Percentiles rank a stretch among this genome's conserved stretches.
phyloP scores from a whole-genome alignment of 1,140 invertebrate species.

The Bombus sibiricus region DNA sequence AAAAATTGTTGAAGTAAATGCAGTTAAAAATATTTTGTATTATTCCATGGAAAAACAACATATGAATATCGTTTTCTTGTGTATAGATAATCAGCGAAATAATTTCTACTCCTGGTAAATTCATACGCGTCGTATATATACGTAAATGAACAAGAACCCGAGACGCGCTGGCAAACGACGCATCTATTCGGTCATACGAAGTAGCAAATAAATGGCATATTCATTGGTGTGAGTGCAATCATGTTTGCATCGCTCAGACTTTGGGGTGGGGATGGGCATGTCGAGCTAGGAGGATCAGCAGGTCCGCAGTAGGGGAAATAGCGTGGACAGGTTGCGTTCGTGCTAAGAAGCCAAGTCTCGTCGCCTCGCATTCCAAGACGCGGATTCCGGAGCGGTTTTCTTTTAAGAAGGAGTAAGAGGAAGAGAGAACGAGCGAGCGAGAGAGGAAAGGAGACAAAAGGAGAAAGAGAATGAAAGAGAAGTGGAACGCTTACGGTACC shows the following conservation, averaged over 20 bases:
- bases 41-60: not conserved
- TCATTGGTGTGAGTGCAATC: conserved; percentile 37
- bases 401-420: conserved; percentile 54
- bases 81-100: not conserved
- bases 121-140: not conserved
- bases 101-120: not conserved
- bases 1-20: not conserved
- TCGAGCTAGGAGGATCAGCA: conserved; percentile 54
- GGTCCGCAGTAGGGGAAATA: conserved; percentile 46
- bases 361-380: conserved; percentile 66
- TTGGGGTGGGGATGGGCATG: conserved; percentile 29
- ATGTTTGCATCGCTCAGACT: conserved; percentile 35
- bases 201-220: conserved; percentile 42
- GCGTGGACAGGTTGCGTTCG: conserved; percentile 60
- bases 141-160: conserved; percentile 24
- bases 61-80: not conserved
- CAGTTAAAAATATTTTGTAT: not conserved
- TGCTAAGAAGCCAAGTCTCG: conserved; percentile 61
- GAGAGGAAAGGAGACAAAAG: conserved; percentile 21
- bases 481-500: conserved; percentile 79
- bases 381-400: conserved; percentile 78
- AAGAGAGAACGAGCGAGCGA: conserved; percentile 14
- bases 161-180: conserved; percentile 23
- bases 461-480: conserved; percentile 60
- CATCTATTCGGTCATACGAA: conserved; percentile 25